Evolutionary conservation across 2,888 invertebrate species (phyloP), one percentile per base, ranked within the genome.

Genomic region (Chymomyza procnemis): DNA sequence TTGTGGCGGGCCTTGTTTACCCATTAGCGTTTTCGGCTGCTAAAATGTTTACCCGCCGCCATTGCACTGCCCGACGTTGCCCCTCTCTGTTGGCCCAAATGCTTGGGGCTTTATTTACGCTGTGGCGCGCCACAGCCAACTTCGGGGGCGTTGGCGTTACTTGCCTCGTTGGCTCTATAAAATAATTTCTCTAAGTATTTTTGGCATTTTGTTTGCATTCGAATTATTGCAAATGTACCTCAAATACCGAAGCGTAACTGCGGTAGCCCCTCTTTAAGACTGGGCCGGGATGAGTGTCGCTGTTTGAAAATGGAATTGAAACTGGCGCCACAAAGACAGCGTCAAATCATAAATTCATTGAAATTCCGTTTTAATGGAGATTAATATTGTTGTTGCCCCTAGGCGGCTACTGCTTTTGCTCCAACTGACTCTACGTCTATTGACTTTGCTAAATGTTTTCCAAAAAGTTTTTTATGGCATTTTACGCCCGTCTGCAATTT

Each of bases 341-440:
- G 69, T 70, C 78, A 74, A 69, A 73, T 76, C 75, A 76, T 76
- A 83, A 88, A 88, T 88, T 87, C 79, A 87, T 74, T 80, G 80
- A 87, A 85, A 89, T 89, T 84, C 85, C 76, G 76, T 87, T 89
- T 89, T 88, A 88, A 88, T 89, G 88, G 83, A 88, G 85, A 88
- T 89, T 88, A 87, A 89, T 88, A 73, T 73, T 77, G 64, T 74
- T 75, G 56, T 56, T 54, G 16, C 61, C 26, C 52, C 64, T 64
- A 54, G 68, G 68, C 48, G 26, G 26, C 48, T 21, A 16, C 34
- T 34, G 34, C 26, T 41, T 9, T 41, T 5, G 16, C 22, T 61
- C 30, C 6, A 48, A 4, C 62, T 54, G 18, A 41, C 34, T 41
- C 34, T 41, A 19, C n/a, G 50, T 60, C 61, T 85, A 75, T 85